Evolutionary conservation across 2,888 invertebrate species (phyloP), one percentile per base, ranked within the genome.

Genomic region (Leptinotarsa haldemani): DNA sequence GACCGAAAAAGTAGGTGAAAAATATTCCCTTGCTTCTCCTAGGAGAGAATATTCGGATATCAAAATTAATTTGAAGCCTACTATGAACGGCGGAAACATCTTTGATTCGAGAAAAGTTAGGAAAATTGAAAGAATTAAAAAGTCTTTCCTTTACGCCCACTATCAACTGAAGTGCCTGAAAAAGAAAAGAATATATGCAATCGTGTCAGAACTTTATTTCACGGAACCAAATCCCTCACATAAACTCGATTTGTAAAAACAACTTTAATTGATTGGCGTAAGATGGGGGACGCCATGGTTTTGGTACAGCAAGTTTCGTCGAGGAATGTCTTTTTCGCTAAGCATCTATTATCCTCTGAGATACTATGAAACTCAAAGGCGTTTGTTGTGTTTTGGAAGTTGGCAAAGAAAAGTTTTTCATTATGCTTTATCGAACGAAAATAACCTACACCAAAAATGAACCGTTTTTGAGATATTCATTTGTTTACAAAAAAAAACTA

Each of bases 251-350:
- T 65, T 65, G 65, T 13, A 12, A 48, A 15, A 20, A 48, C 18
- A 65, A 65, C 50, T 65, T 65, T 4, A 22, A 50, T 18, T 4
- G 48, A 50, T 18, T 50, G 65, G 50, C 65, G 65, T 48, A 50
- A 25, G 25, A 20, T 50, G 20, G 65, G 20, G 65, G 50, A 3
- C 13, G 20, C 40, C 18, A 50, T 50, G 65, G 65, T 15, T 48
- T 16, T 13, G 4, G 47, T 65, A 5, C n/a, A 66, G 66, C 30
- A 66, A 53, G 30, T 66, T 52, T n/a, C 53, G 66, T 40, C 13
- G 22, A 3, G 66, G 66, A 52, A 20, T 66, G n/a, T 66, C 66
- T 13, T 66, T 53, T 18, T 66, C 53, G 3, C 53, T 53, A 13
- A n/a, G 25, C 15, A 16, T 52, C 18, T 52, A 25, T 66, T 66